A percentile compares a stretch with the other conserved stretches of the same genome.
phyloP scores from a whole-genome alignment of 1,140 invertebrate genomes.

The Cryptotermes secundus region DNA sequence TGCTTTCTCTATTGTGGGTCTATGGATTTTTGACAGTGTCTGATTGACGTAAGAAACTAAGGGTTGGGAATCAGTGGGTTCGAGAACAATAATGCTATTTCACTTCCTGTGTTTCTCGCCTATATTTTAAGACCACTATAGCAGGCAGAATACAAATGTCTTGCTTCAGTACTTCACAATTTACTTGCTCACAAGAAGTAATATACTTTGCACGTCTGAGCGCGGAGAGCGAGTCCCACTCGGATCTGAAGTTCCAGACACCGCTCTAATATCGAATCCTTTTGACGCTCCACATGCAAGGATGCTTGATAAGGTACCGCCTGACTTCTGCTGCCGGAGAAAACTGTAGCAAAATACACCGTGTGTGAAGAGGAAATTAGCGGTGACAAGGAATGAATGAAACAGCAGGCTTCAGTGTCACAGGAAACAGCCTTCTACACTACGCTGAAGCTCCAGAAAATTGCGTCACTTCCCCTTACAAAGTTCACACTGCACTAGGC shows the following conservation, averaged over 20 bases:
- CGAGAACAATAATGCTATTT: no score
- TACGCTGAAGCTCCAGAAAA: neutral
- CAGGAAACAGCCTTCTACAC: neutral
- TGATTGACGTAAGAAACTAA: no score
- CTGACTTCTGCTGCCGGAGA: neutral
- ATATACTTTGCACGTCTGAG: conserved; percentile 2
- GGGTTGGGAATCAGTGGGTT: no score
- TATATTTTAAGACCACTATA: neutral
- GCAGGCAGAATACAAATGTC: neutral
- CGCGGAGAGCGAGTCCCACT: neutral
- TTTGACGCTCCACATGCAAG: neutral
- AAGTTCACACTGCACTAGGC: neutral
- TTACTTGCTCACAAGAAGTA: neutral
- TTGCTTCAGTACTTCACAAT: neutral
- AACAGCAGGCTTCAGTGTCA: neutral
- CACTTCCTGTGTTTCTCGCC: no score
- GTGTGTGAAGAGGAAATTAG: conserved; percentile 12
- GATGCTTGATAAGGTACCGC: neutral
- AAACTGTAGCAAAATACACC: neutral
- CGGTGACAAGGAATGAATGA: neutral
- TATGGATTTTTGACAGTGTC: no score
- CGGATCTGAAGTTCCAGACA: neutral
- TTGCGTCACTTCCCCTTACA: neutral
- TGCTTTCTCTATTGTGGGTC: no score
- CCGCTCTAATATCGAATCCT: neutral